Percentiles rank a stretch among this genome's conserved stretches.
phyloP scores from a whole-genome alignment of 2,113 vertebrate species.

The Tyrannus savana region DNA sequence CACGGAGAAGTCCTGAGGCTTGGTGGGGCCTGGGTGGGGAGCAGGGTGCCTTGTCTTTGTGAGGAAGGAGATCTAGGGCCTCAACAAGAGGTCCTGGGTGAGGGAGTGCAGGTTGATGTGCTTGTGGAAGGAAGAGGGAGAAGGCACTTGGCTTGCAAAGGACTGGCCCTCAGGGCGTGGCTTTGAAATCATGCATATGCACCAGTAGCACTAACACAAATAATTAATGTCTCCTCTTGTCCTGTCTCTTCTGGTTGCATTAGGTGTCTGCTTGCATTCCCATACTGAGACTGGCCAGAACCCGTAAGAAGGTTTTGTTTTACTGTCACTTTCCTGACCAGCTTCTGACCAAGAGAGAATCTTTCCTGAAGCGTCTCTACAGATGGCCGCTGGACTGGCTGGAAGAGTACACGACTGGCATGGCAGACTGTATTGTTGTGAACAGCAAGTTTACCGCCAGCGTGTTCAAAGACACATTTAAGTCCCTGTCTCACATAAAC shows the following conservation, averaged over 20 bases:
- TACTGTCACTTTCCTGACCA: conserved; percentile 98
- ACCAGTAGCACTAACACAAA: fast-evolving
- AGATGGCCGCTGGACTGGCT: conserved; percentile 89
- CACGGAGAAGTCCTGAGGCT: not conserved
- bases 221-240: not conserved
- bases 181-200: fast-evolving
- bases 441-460: conserved; percentile 93
- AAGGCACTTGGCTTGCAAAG: not conserved
- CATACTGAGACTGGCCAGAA: conserved; percentile 85
- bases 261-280: conserved; percentile 97
- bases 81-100: fast-evolving
- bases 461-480: conserved; percentile 90
- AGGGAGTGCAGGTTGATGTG: not conserved
- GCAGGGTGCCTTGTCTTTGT: not conserved
- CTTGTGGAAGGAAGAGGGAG: not conserved
- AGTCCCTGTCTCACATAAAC: conserved; percentile 79
- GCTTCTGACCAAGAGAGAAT: conserved; percentile 87
- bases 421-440: conserved; percentile 94
- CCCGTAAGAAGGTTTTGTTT: conserved; percentile 91
- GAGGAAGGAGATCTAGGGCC: too few species aligned
- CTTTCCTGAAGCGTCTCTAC: conserved; percentile 85
- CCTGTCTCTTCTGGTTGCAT: not conserved
- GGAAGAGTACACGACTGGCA: conserved; percentile 93
- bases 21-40: too few species aligned
- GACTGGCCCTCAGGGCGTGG: fast-evolving